Conservation (phyloP, 2,113 vertebrate genomes). For the Oreocharis arfaki region DNA sequence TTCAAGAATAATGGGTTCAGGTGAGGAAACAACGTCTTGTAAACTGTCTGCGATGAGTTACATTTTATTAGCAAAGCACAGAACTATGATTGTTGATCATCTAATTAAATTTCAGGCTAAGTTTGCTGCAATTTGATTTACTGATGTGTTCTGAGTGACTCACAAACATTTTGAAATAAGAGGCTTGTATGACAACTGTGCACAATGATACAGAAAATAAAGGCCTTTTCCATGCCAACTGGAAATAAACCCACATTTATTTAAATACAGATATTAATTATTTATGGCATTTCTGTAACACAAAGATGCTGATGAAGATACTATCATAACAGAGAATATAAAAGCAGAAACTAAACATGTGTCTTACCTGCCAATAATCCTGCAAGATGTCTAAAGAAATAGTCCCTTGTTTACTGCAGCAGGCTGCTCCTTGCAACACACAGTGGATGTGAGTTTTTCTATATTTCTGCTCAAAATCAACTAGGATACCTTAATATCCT, state of each 20-base stretch:
- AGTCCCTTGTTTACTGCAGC: not conserved
- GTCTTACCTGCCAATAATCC: not conserved
- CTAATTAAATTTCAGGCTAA: slow-evolving; percentile 18
- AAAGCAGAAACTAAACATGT: not conserved
- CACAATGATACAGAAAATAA: slow-evolving; percentile 18
- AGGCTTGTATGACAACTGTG: not conserved
- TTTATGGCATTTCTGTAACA: not conserved
- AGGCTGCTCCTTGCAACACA: not conserved
- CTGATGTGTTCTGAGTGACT: not conserved
- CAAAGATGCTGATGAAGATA: not conserved
- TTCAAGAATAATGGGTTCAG: not conserved
- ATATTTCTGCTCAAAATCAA: not conserved
- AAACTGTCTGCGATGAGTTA: not conserved
- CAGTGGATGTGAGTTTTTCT: not conserved
- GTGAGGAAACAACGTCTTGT: not conserved
- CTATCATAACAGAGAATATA: not conserved
- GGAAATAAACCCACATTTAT: slow-evolving; percentile 35
- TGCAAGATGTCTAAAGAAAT: not conserved
- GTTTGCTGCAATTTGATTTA: not conserved
- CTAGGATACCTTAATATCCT: not conserved
- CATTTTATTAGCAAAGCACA: not conserved
- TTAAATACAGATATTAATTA: slow-evolving; percentile 37
- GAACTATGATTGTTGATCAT: not conserved
- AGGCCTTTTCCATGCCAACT: not conserved
- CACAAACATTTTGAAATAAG: not conserved